A percentile compares a stretch with the other conserved stretches of the same genome.
phyloP scores from a whole-genome alignment of 2,797 vertebrate species.

The Sparus aurata region DNA sequence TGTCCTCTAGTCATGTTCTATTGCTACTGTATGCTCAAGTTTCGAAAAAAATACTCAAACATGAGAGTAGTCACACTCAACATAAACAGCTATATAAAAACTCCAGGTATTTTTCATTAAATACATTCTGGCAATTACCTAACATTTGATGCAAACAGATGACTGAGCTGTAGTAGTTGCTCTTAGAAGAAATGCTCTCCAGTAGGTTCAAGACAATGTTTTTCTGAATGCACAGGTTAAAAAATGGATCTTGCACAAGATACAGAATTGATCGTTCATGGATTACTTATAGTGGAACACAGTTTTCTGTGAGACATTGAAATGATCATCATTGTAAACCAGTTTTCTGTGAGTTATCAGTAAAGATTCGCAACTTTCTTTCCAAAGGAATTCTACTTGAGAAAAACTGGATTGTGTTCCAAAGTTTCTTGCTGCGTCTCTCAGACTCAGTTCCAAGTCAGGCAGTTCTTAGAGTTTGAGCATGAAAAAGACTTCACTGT shows the following conservation, averaged over 20 bases:
- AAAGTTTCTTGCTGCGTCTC: constrained; percentile 55
- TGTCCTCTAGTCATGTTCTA: constrained; percentile 53
- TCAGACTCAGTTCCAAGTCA: constrained; percentile 61
- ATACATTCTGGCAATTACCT: constrained; percentile 62
- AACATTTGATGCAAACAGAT: constrained; percentile 63
- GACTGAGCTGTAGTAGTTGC: constrained; percentile 45
- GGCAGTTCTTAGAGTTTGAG: constrained; percentile 84
- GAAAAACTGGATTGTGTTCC: constrained; percentile 48
- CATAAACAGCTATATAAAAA: constrained; percentile 61
- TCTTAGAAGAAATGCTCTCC: constrained; percentile 26
- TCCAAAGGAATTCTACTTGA: constrained; percentile 27
- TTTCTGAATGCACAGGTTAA: constrained; percentile 33
- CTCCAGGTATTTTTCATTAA: constrained; percentile 42
- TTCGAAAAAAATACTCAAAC: constrained; percentile 58
- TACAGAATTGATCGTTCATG: constrained; percentile 2
- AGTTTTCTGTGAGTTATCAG: constrained; percentile 43
- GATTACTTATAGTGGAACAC: constrained; percentile 21
- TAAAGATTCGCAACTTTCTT: constrained; percentile 53
- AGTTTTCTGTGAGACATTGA: constrained; percentile 19
- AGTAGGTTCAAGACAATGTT: constrained; percentile 35
- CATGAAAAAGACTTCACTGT: constrained; percentile 88
- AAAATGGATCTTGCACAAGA: constrained; percentile 27
- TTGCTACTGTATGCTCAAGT: constrained; percentile 75
- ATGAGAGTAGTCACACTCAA: constrained; percentile 56
- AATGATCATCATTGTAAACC: constrained; percentile 42